phyloP scores from a whole-genome alignment of 2,797 vertebrate genomes.

The Yasuhikotakia modesta region DNA sequence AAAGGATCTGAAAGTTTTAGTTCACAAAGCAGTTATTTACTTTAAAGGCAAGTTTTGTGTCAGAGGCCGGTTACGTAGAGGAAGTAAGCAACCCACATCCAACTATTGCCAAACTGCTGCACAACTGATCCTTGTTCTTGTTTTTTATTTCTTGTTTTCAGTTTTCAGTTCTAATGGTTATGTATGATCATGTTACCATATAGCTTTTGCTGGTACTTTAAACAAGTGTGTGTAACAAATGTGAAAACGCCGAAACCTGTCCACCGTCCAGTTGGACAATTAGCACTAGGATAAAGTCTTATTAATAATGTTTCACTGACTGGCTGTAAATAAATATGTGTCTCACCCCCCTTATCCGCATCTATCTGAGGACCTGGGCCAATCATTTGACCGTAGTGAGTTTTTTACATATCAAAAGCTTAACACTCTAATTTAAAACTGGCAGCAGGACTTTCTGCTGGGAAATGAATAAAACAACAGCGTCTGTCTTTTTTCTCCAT shows the following conservation, averaged over 20 bases:
- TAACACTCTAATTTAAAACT: conserved; percentile 54
- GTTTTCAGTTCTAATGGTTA: no score
- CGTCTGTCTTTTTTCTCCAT: conserved; percentile 9
- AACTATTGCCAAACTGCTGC: neutral
- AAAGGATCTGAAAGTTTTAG: neutral
- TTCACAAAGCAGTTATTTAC: neutral
- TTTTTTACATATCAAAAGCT: conserved; percentile 64
- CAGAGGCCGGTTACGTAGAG: neutral
- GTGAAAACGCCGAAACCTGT: conserved; percentile 47
- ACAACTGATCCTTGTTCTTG: no score
- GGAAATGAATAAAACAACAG: conserved; percentile 45
- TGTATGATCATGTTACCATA: neutral
- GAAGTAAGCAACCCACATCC: neutral
- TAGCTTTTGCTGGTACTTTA: neutral
- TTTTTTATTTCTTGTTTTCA: no score
- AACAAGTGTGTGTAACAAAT: neutral
- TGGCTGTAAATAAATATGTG: conserved; percentile 46
- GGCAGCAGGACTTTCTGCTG: conserved; percentile 51
- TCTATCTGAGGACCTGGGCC: conserved; percentile 48
- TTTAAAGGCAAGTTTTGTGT: neutral
- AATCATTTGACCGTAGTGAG: conserved; percentile 46
- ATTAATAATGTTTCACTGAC: conserved; percentile 36
- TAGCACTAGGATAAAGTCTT: conserved; percentile 51
- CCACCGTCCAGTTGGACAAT: conserved; percentile 26
- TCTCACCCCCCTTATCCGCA: conserved; percentile 37